Conservation (phyloP, 2,113 vertebrate genomes). For the Phycodurus eques region DNA sequence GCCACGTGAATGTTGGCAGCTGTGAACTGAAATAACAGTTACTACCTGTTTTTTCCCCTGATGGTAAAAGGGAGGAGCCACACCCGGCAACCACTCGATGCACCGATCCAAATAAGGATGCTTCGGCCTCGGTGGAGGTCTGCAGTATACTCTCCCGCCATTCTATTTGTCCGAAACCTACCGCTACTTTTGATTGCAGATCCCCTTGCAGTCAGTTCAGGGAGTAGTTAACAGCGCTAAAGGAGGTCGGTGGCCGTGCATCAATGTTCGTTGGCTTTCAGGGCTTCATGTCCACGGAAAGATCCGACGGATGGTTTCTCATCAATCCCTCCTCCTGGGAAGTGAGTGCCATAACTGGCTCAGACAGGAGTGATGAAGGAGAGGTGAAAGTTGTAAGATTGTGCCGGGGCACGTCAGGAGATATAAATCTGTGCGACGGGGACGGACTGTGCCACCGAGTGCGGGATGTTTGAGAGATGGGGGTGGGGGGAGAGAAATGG, state of each 20-base stretch:
- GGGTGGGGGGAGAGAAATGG: conserved; percentile 39
- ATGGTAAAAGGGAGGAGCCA: no score
- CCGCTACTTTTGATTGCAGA: background rate
- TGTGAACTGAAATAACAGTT: no score
- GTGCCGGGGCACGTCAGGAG: conserved; percentile 15
- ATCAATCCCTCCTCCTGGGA: conserved; percentile 62
- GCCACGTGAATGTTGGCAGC: no score
- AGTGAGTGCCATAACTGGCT: conserved; percentile 67
- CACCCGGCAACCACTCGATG: background rate
- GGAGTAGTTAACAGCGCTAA: background rate
- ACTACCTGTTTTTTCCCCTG: no score
- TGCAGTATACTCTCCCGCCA: background rate
- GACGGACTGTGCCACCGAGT: conserved; percentile 40
- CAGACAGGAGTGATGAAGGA: conserved; percentile 69
- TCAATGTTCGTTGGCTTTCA: conserved; percentile 33
- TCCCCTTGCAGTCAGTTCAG: background rate
- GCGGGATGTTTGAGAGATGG: conserved; percentile 21
- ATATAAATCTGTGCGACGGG: conserved; percentile 58
- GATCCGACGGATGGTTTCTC: conserved; percentile 50
- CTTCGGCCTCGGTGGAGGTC: background rate
- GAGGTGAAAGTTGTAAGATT: conserved; percentile 67
- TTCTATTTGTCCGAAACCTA: background rate
- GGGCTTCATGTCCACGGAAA: conserved; percentile 36
- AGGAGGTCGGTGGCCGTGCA: background rate
- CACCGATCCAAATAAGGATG: background rate